phyloP scores from a whole-genome alignment of 2,113 vertebrate genomes.

The Bos taurus region ARS-UCD2.0 NC_037337.1:36986001-36986500 shows the following conservation, averaged over 20 bases:
- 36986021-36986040: neutral
- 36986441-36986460: neutral
- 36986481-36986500: neutral
- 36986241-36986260: neutral
- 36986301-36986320: neutral
- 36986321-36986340: neutral
- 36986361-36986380: neutral
- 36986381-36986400: neutral
- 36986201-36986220: neutral
- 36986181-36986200: neutral
- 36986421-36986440: neutral
- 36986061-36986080: neutral
- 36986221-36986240: conserved; percentile 12
- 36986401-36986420: neutral
- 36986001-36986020: neutral
- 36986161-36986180: neutral
- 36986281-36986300: neutral
- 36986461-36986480: neutral
- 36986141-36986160: neutral
- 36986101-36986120: neutral
- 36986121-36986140: neutral
- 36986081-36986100: neutral
- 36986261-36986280: neutral
- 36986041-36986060: neutral
- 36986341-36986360: neutral